A percentile compares a stretch with the other conserved stretches of the same genome.
phyloP scores from a whole-genome alignment of 2,888 invertebrate species.

The Diaphora mendica region DNA sequence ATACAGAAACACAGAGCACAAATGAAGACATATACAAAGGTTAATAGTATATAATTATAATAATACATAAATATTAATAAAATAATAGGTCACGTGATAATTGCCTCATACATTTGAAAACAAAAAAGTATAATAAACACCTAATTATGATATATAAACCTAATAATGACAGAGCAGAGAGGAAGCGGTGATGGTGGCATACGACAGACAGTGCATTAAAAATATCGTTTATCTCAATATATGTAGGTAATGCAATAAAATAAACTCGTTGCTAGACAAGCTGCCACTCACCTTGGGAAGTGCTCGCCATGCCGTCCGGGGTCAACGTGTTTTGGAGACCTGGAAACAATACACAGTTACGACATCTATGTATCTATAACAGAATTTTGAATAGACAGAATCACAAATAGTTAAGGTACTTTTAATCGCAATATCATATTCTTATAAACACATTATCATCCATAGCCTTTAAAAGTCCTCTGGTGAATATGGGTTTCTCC shows the following conservation, averaged over 20 bases:
- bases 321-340: slow-evolving; percentile 87
- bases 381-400: neutral
- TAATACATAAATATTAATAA: slow-evolving; percentile 72
- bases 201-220: slow-evolving; percentile 87
- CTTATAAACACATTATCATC: no score
- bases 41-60: slow-evolving; percentile 77
- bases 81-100: slow-evolving; percentile 83
- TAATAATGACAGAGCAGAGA: slow-evolving; percentile 88
- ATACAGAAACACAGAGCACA: slow-evolving; percentile 85
- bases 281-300: slow-evolving; percentile 93
- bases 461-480: no score
- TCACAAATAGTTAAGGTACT: no score
- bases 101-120: slow-evolving; percentile 83
- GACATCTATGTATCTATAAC: neutral
- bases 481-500: no score
- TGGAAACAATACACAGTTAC: slow-evolving; percentile 74
- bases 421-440: no score
- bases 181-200: slow-evolving; percentile 87
- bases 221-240: slow-evolving; percentile 86
- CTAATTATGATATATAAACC: slow-evolving; percentile 84
- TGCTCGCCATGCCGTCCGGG: slow-evolving; percentile 92
- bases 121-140: slow-evolving; percentile 69
- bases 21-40: slow-evolving; percentile 84
- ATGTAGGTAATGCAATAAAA: slow-evolving; percentile 85
- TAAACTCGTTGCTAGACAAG: slow-evolving; percentile 84